Evolutionary conservation across 1,140 invertebrate genomes (phyloP).

Genomic region (Tetragonula clypearis): DNA sequence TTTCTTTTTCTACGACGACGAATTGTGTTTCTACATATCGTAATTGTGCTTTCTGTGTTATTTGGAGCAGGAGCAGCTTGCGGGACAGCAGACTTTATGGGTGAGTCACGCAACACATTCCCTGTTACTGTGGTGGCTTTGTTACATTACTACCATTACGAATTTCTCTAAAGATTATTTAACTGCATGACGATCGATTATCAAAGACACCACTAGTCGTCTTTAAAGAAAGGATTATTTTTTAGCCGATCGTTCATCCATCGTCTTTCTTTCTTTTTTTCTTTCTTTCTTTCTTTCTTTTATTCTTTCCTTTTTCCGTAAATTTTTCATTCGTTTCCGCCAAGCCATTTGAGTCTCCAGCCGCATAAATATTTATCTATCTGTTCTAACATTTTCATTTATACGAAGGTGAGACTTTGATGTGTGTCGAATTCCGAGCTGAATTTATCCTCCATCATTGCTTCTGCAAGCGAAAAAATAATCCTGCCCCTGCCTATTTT

Average conservation of each 20-base stretch:
- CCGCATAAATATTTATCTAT: background rate
- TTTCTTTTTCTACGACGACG: conserved; percentile 38
- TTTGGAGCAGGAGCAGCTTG: conserved; percentile 85
- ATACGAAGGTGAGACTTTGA: conserved; percentile 3
- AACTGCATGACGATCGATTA: conserved; percentile 63
- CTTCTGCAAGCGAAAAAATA: conserved; percentile 62
- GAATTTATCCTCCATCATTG: conserved; percentile 1
- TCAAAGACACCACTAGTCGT: conserved; percentile 60
- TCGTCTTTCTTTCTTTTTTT: background rate
- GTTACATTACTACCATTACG: conserved; percentile 60
- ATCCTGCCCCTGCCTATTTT: conserved; percentile 58
- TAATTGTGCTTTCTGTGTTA: conserved; percentile 71
- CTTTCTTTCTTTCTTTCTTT: background rate
- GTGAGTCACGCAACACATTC: conserved; percentile 82
- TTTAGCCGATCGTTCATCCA: conserved; percentile 43
- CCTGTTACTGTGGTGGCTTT: conserved; percentile 65
- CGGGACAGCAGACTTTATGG: conserved; percentile 89
- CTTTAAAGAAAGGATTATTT: conserved; percentile 68
- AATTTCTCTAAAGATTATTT: conserved; percentile 48
- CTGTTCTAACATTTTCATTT: background rate
- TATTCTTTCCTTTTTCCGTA: background rate
- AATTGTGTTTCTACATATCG: conserved; percentile 50
- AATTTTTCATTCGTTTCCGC: background rate
- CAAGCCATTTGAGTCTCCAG: background rate
- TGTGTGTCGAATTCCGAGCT: background rate